Evolutionary conservation across 2,888 invertebrate genomes (phyloP).

Genomic region (Latrodectus hesperus): DNA sequence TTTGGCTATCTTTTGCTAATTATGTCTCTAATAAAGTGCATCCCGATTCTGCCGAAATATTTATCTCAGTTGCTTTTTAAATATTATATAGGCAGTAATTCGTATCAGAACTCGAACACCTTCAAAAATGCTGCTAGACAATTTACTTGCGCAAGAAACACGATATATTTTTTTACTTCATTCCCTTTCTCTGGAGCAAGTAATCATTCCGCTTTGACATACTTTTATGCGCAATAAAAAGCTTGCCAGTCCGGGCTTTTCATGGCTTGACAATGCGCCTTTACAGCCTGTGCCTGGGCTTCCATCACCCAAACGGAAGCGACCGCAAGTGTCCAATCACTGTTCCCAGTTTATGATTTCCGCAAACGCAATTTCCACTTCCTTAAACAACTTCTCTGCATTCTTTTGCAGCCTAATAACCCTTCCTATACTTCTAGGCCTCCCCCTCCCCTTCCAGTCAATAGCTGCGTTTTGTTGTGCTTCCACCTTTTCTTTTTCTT

Average conservation of each 20-base stretch:
- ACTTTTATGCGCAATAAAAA: slow-evolving; percentile 1
- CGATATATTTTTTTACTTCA: too few species aligned
- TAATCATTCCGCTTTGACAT: background rate
- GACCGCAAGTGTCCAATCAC: background rate
- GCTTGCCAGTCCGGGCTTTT: background rate
- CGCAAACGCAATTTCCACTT: background rate
- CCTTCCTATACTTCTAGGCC: background rate
- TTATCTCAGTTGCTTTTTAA: too few species aligned
- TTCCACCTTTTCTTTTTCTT: slow-evolving; percentile 13
- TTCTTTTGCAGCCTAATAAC: background rate
- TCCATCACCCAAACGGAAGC: background rate
- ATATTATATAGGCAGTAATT: too few species aligned
- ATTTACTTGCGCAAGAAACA: too few species aligned
- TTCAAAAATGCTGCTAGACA: too few species aligned
- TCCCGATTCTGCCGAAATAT: too few species aligned
- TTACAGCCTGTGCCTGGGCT: background rate
- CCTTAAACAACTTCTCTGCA: slow-evolving; percentile 3
- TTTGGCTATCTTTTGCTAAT: too few species aligned
- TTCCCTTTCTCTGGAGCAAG: too few species aligned
- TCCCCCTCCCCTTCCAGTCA: background rate
- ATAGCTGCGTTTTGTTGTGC: background rate
- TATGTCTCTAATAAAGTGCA: too few species aligned
- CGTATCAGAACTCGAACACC: too few species aligned
- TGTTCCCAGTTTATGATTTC: background rate
- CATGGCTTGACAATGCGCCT: background rate